These are phyloP conservation scores for Protobothrops flavoviridis DNA, from an alignment of 2,113 vertebrate genomes.

Conservation along the genomic window DNA sequence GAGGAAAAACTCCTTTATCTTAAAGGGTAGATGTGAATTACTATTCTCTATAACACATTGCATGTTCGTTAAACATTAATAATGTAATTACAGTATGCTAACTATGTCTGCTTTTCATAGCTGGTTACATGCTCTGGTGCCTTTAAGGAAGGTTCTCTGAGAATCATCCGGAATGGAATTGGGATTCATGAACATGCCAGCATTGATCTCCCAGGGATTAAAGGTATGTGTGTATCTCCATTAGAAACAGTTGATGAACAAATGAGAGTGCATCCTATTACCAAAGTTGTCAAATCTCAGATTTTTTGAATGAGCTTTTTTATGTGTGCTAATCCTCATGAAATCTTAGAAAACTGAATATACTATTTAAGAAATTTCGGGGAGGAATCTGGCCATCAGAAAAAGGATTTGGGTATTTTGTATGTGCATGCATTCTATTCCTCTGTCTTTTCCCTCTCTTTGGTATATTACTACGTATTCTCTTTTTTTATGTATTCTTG, in stretches of 20 bases:
- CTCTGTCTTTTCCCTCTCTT: neutral
- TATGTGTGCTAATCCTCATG: neutral
- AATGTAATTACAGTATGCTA: neutral
- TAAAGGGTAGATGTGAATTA: neutral
- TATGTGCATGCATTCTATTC: neutral
- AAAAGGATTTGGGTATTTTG: neutral
- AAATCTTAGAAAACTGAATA: neutral
- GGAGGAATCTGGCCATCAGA: neutral
- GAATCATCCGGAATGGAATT: constrained; percentile 97
- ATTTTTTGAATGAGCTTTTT: neutral
- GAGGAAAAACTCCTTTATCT: neutral
- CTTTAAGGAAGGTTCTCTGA: constrained; percentile 94
- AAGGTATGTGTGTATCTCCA: constrained; percentile 79
- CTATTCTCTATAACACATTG: neutral
- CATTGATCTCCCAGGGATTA: constrained; percentile 96
- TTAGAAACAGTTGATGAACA: neutral
- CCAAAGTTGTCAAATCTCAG: neutral
- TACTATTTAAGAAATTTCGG: neutral
- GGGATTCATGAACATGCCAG: constrained; percentile 98
- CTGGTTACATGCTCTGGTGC: constrained; percentile 97
- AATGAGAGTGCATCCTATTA: neutral
- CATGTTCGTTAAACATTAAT: neutral
- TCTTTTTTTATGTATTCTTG: neutral
- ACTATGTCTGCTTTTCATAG: constrained; percentile 66
- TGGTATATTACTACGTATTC: neutral